A percentile compares a stretch with the other conserved stretches of the same genome.
Evolutionary conservation across 2,888 invertebrate genomes (phyloP).

Genomic region (Cylloceria caligata): DNA sequence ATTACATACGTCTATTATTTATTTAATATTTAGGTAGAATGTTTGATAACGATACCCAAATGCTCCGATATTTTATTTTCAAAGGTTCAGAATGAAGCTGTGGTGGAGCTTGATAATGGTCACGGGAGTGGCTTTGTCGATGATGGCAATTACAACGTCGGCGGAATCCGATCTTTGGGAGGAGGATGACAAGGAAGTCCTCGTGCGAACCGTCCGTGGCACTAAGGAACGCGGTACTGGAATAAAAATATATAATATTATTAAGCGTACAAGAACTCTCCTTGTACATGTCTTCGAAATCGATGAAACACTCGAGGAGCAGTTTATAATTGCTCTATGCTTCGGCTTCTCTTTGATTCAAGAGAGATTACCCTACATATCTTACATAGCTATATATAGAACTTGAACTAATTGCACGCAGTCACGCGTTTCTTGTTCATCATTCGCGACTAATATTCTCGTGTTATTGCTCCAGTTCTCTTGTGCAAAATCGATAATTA

Average conservation of each 20-base stretch:
- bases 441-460: slow-evolving; percentile 43
- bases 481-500: slow-evolving; percentile 44
- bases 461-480: too few species aligned
- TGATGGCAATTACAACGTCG: slow-evolving; percentile 85
- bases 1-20: too few species aligned
- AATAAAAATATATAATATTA: slow-evolving; percentile 23
- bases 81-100: slow-evolving; percentile 81
- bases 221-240: slow-evolving; percentile 89
- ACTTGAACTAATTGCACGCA: slow-evolving; percentile 1
- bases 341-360: too few species aligned
- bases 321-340: too few species aligned
- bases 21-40: too few species aligned
- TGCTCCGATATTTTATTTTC: slow-evolving; percentile 27
- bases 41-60: neutral
- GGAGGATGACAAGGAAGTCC: slow-evolving; percentile 92
- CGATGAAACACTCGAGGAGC: neutral
- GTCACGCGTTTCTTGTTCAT: slow-evolving; percentile 21
- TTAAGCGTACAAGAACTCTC: slow-evolving; percentile 3
- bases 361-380: too few species aligned
- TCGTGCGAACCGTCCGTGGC: slow-evolving; percentile 92
- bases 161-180: slow-evolving; percentile 89
- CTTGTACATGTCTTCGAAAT: neutral
- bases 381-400: too few species aligned
- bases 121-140: slow-evolving; percentile 86
- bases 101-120: slow-evolving; percentile 82